Evolutionary conservation across 2,113 vertebrate genomes (phyloP).

Genomic region (Macaca nemestrina): DNA sequence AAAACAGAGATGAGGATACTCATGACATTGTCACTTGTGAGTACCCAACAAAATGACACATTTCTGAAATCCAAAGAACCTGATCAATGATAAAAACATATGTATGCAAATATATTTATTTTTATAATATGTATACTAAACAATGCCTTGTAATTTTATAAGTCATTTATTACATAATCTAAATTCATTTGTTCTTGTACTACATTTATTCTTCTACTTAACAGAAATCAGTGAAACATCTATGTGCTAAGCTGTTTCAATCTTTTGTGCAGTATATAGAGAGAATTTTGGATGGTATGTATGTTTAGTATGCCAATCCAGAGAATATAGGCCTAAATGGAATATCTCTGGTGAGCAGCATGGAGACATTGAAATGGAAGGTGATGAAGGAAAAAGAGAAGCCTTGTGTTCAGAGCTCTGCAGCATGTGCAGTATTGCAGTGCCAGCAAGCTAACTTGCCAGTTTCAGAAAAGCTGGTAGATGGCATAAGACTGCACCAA

Average conservation of each 20-base stretch:
- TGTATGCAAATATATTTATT: not conserved
- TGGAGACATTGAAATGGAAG: not conserved
- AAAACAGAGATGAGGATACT: not conserved
- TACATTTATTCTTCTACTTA: not conserved
- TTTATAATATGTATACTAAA: not conserved
- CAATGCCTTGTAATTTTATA: not conserved
- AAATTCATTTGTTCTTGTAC: not conserved
- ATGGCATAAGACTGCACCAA: not conserved
- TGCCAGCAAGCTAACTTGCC: not conserved
- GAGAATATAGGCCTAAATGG: not conserved
- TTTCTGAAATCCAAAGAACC: not conserved
- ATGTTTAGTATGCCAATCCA: not conserved
- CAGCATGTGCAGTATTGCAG: not conserved
- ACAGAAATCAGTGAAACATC: not conserved
- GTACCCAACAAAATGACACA: not conserved
- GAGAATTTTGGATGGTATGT: not conserved
- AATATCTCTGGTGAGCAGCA: not conserved
- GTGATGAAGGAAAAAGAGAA: not conserved
- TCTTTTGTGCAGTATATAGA: not conserved
- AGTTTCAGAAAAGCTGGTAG: not conserved
- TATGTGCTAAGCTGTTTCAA: not conserved
- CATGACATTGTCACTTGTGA: not conserved
- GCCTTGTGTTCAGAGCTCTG: not conserved
- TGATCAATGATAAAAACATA: not conserved
- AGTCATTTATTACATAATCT: not conserved